Conservation (phyloP, 2,113 vertebrate species). For the Thinocorus orbignyianus region DNA sequence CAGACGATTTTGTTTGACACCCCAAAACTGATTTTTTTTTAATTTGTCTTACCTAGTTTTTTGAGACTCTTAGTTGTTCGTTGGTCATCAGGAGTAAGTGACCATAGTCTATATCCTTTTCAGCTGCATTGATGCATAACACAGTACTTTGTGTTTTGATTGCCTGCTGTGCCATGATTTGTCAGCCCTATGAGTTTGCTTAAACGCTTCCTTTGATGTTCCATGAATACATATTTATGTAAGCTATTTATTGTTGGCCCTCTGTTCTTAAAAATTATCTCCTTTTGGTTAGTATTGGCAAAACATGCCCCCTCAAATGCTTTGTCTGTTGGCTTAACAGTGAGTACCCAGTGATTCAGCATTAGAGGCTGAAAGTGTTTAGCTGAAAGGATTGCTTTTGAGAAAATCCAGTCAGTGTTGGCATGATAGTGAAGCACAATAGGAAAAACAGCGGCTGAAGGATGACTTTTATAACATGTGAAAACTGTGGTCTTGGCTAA, state of each 20-base stretch:
- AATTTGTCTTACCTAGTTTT: not conserved
- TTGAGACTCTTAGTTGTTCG: not conserved
- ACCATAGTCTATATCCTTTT: not conserved
- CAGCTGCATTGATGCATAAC: not conserved
- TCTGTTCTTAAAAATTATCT: not conserved
- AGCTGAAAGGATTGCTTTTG: conserved; percentile 3
- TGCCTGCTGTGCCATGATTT: not conserved
- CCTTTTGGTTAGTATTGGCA: not conserved
- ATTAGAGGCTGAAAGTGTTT: not conserved
- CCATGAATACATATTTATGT: not conserved
- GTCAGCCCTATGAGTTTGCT: conserved; percentile 13
- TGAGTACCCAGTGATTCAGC: conserved; percentile 34
- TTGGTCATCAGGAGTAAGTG: not conserved
- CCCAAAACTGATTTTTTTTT: not conserved
- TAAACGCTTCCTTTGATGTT: conserved; percentile 19
- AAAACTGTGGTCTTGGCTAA: not conserved
- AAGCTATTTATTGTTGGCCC: conserved; percentile 3
- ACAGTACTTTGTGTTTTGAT: not conserved
- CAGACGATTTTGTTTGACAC: not conserved
- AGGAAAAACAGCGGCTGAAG: not conserved
- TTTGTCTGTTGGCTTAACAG: conserved; percentile 10
- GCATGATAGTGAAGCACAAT: not conserved
- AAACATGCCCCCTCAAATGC: not conserved
- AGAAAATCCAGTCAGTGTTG: not conserved
- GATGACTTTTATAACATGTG: not conserved